phyloP scores from a whole-genome alignment of 2,888 invertebrate species.

The Scrobipalpa costella region DNA sequence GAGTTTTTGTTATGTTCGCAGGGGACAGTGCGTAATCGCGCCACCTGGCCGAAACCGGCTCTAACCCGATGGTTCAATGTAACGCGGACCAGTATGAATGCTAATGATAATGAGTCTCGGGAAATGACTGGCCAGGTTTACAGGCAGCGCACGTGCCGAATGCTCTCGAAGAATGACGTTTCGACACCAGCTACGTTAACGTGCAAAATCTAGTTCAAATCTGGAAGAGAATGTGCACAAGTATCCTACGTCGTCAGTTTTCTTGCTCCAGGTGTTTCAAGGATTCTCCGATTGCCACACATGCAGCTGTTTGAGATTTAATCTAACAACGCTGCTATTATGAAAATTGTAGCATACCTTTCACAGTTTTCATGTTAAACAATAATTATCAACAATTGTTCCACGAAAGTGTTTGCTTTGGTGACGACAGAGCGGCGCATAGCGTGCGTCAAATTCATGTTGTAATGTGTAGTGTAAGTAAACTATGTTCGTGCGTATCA shows the following conservation, averaged over 20 bases:
- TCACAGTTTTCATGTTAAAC: slow-evolving; percentile 17
- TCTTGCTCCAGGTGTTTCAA: slow-evolving; percentile 2
- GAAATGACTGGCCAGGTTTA: slow-evolving; percentile 21
- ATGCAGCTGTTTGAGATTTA: background rate
- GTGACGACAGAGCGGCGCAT: slow-evolving; percentile 22
- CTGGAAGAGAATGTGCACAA: background rate
- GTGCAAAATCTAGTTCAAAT: background rate
- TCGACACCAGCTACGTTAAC: slow-evolving; percentile 26
- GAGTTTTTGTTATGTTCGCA: background rate
- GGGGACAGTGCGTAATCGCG: slow-evolving; percentile 5
- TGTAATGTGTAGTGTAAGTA: background rate
- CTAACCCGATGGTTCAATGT: background rate
- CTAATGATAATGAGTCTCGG: slow-evolving; percentile 6
- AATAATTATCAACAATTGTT: slow-evolving; percentile 10
- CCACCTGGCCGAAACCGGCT: slow-evolving; percentile 17
- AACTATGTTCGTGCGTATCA: slow-evolving; percentile 6
- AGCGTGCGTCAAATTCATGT: slow-evolving; percentile 22
- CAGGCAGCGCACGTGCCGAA: slow-evolving; percentile 30
- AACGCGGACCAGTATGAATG: slow-evolving; percentile 7
- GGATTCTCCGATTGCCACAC: slow-evolving; percentile 5
- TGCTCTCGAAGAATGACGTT: slow-evolving; percentile 34
- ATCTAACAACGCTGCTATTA: background rate
- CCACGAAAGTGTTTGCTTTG: slow-evolving; percentile 18
- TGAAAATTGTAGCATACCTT: background rate
- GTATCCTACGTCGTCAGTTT: background rate